These are phyloP conservation scores for Euura saliciscinereae DNA, from an alignment of 1,140 invertebrate genomes.

Conservation along the genomic window DNA sequence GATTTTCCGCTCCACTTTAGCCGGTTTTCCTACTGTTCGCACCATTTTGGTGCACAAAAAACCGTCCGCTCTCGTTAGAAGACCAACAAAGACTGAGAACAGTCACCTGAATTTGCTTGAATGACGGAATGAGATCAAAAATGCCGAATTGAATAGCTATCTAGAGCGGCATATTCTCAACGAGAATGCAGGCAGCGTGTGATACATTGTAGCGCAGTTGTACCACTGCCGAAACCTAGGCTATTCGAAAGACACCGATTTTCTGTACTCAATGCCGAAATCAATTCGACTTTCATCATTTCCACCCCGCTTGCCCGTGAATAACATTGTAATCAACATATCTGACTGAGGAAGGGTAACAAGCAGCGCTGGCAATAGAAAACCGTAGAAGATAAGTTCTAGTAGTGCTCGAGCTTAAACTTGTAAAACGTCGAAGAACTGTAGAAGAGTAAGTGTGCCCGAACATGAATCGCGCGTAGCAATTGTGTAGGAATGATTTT, in stretches of 20 bases:
- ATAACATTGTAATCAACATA: background rate
- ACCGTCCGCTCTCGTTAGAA: background rate
- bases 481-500: no score
- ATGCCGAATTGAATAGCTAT: background rate
- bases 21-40: background rate
- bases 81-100: background rate
- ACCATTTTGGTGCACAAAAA: background rate
- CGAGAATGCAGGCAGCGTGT: background rate
- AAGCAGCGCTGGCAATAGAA: background rate
- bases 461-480: no score
- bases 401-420: background rate
- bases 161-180: background rate
- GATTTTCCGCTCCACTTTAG: background rate
- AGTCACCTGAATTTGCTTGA: background rate
- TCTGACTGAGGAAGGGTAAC: background rate
- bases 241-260: background rate
- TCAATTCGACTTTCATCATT: background rate
- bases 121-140: background rate
- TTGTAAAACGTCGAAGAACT: background rate
- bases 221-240: background rate
- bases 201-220: background rate
- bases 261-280: background rate
- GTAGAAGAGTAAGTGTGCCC: no score
- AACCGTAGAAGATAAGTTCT: background rate
- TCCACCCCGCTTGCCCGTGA: background rate